Conservation (phyloP, 2,113 vertebrate genomes). For the Stegastes partitus region DNA sequence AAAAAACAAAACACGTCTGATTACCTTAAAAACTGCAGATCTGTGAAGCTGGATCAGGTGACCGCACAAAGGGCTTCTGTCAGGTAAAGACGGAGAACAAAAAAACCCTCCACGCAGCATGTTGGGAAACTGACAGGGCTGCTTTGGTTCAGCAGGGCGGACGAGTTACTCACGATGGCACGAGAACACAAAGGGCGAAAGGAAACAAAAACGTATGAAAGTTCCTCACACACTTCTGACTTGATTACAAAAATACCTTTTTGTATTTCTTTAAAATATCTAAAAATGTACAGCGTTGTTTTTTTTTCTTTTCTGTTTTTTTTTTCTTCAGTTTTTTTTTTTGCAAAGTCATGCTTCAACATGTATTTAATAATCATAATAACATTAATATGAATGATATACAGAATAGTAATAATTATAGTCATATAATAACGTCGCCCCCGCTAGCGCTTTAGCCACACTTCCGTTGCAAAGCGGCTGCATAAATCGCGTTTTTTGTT, state of each 20-base stretch:
- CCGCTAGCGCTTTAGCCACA: constrained; percentile 68
- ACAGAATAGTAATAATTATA: constrained; percentile 81
- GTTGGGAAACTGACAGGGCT: constrained; percentile 54
- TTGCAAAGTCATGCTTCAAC: constrained; percentile 84
- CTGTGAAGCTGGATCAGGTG: constrained; percentile 34
- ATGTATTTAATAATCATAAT: constrained; percentile 81
- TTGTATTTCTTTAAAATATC: constrained; percentile 86
- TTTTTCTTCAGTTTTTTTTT: constrained; percentile 48
- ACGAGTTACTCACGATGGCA: constrained; percentile 51
- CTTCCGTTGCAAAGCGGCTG: constrained; percentile 53
- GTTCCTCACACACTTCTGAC: constrained; percentile 63
- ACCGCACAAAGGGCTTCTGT: constrained; percentile 4
- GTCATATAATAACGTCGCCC: constrained; percentile 76
- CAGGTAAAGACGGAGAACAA: constrained; percentile 30
- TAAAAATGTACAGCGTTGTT: constrained; percentile 85
- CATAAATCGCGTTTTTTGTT: constrained; percentile 33
- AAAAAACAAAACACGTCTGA: constrained; percentile 52
- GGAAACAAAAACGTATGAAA: constrained; percentile 43
- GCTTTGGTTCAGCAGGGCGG: constrained; percentile 71
- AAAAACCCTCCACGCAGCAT: constrained; percentile 34
- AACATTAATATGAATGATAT: constrained; percentile 83
- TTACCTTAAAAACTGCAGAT: constrained; percentile 40
- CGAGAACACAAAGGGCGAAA: not conserved
- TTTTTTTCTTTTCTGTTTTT: constrained; percentile 46
- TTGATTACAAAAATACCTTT: constrained; percentile 88